Evolutionary conservation across 2,113 vertebrate genomes (phyloP), one percentile per base, ranked within the genome.

Genomic region (Gnathonemus longibarbis): DNA sequence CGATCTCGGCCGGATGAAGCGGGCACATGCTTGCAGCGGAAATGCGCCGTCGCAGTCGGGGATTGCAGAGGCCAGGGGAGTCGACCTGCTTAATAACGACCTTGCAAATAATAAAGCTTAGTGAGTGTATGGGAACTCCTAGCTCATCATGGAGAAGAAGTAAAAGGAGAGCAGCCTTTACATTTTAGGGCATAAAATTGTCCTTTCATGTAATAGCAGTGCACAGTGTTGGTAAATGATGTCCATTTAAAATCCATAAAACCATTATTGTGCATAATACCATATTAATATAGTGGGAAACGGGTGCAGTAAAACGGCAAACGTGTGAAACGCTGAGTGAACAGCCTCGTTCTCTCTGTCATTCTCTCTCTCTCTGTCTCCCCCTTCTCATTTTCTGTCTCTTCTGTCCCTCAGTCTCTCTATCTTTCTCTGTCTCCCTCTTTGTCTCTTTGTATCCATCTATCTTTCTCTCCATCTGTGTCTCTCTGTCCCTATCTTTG

Each of bases 211-310:
- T 94, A 94, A 94, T 94, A 93, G 92, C 93, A 91, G 92, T 90
- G 90, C 93, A 92, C 92, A 91, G 89, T 94, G 93, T 95, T 94
- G 83, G 91, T 94, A 94, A 95, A 95, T 94, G 92, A 95, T 94
- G 92, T 91, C 94, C 93, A 94, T 95, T 95, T 95, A 95, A 95
- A 94, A 95, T 94, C 94, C 95, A 95, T 95, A 95, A 95, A 95
- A 93, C 91, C 93, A 94, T 95, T 95, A 95, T 95, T 95, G 93
- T 95, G 94, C 94, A 94, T 93, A 95, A 95, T 94, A 93, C 93
- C 91, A 92, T 95, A 94, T 95, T 93, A 95, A 95, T 95, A 94
- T 95, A 95, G 94, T 93, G 92, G 92, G 93, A 92, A 89, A 90
- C 80, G 93, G 93, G 92, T 91, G 93, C 92, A 92, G 92, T 94